These are phyloP conservation scores for Bemisia tabaci DNA, from an alignment of 1,140 invertebrate species.

Conservation along the genomic window DNA sequence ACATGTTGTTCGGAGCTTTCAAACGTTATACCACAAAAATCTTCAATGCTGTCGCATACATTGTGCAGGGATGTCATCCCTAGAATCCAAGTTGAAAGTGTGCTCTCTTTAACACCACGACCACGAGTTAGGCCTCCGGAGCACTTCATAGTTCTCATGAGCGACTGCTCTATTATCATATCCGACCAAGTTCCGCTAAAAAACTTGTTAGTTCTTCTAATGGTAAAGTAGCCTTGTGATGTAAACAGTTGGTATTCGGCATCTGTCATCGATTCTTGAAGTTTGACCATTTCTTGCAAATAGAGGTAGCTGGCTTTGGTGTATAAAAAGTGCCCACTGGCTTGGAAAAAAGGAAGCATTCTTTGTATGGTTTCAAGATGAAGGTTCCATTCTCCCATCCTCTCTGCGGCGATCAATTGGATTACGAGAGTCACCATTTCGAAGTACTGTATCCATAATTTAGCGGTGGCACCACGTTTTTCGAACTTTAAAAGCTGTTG, in stretches of 20 bases:
- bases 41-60: too few relatives aligned
- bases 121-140: conserved; percentile 28
- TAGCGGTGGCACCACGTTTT: conserved; percentile 29
- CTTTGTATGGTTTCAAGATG: conserved; percentile 26
- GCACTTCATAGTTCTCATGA: conserved; percentile 33
- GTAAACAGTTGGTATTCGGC: conserved; percentile 3
- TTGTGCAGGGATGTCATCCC: conserved; percentile 20
- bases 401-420: conserved; percentile 30
- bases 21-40: conserved; percentile 3
- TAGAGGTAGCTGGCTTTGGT: conserved; percentile 11
- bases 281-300: conserved; percentile 10
- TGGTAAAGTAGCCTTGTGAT: conserved; percentile 26
- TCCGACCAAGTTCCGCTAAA: conserved; percentile 29
- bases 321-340: conserved; percentile 22
- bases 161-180: conserved; percentile 29
- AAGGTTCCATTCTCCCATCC: conserved; percentile 24
- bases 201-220: conserved; percentile 27
- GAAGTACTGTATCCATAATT: conserved; percentile 34
- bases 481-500: too few relatives aligned
- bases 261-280: background rate
- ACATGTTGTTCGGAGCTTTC: conserved; percentile 34
- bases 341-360: conserved; percentile 32
- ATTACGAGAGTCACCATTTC: conserved; percentile 28
- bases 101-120: conserved; percentile 27
- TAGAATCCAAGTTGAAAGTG: conserved; percentile 29